Base-by-base conservation (phyloP, 2,888 invertebrate genomes). In the Melikaiella ostensackeni region DNA sequence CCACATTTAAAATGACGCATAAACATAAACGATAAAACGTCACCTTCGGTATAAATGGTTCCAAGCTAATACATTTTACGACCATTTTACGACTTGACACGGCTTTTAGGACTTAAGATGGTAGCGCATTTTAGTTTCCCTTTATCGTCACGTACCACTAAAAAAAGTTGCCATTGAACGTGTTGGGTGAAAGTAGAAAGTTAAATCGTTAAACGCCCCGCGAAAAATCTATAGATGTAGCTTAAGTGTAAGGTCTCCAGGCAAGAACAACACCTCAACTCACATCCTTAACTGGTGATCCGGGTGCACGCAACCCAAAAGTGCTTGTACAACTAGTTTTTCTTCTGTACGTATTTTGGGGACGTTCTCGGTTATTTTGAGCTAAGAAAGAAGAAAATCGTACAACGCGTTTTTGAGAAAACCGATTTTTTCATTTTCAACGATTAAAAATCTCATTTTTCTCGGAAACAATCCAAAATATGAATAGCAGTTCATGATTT, bases 261-360 rank as follows among this genome's bases (percentile, higher is more conserved):
- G 46, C 27, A 27, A 42, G 42, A 50, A 50, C 50, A 70, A 70
- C 70, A 70, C 50, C 50, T 50, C 30, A n/a, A 30, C 50, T 70
- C 50, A 70, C 70, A 55, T 30, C 30, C 27, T 70, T 70, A 70
- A 21, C 70, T n/a, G n/a, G n/a, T n/a, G n/a, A n/a, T n/a, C n/a
- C n/a, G n/a, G n/a, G n/a, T n/a, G n/a, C n/a, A n/a, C n/a, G n/a
- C n/a, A n/a, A n/a, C n/a, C n/a, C n/a, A n/a, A n/a, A n/a, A n/a
- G n/a, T n/a, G n/a, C n/a, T n/a, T n/a, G n/a, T n/a, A n/a, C n/a
- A n/a, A n/a, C n/a, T n/a, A n/a, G n/a, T n/a, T n/a, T n/a, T n/a
- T n/a, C n/a, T n/a, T n/a, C n/a, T n/a, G n/a, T n/a, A n/a, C n/a
- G n/a, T n/a, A n/a, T n/a, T n/a, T n/a, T n/a, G n/a, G n/a, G n/a